Conservation (phyloP, 2,797 vertebrate genomes). For the Atherinosoma microstoma region DNA sequence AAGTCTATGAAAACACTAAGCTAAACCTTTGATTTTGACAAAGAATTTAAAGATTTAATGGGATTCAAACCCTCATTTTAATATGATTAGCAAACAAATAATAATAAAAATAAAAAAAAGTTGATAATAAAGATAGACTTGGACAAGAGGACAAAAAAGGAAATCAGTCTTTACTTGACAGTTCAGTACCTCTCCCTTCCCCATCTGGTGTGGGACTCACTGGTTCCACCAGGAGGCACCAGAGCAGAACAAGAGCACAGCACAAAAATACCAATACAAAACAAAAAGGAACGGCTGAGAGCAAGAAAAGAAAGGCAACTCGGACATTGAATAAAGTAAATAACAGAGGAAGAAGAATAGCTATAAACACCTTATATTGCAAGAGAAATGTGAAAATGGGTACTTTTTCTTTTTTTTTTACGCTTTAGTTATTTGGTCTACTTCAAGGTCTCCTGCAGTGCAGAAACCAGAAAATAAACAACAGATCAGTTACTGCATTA, state of each 20-base stretch:
- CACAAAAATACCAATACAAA: conserved; percentile 84
- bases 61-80: conserved; percentile 65
- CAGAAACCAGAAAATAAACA: conserved; percentile 77
- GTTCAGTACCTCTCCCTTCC: conserved; percentile 79
- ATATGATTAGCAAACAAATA: conserved; percentile 71
- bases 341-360: conserved; percentile 65
- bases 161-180: conserved; percentile 82
- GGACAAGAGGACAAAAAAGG: conserved; percentile 50
- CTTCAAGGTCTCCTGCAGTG: conserved; percentile 74
- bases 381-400: conserved; percentile 72
- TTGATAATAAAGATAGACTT: conserved; percentile 70
- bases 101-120: conserved; percentile 21
- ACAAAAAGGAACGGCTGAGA: conserved; percentile 72
- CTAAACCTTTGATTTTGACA: conserved; percentile 12
- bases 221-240: conserved; percentile 80
- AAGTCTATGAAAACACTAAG: background rate
- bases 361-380: conserved; percentile 76
- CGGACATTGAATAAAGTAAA: conserved; percentile 75
- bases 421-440: conserved; percentile 85
- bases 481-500: conserved; percentile 83
- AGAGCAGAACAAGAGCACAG: conserved; percentile 83
- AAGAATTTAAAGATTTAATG: conserved; percentile 41
- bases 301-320: conserved; percentile 82
- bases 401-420: conserved; percentile 72
- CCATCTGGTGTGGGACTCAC: conserved; percentile 62